Conservation (phyloP, 2,113 vertebrate species). For the Thermophis baileyi region DNA sequence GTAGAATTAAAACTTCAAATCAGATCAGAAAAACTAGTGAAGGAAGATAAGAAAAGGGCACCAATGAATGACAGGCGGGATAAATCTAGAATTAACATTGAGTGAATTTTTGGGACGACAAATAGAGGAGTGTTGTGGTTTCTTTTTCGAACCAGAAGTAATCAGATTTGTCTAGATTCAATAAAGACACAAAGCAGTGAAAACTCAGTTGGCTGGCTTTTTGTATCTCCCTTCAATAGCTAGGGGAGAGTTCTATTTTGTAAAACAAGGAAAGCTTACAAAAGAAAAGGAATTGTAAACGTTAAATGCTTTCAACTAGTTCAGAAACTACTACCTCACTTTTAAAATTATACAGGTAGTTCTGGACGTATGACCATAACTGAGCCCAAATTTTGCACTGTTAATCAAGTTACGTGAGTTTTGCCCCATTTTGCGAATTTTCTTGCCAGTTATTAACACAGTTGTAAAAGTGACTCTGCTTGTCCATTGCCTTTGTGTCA, state of each 20-base stretch:
- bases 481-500: background rate
- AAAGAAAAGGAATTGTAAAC: background rate
- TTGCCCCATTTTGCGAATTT: background rate
- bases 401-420: background rate
- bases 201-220: background rate
- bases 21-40: background rate
- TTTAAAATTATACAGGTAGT: background rate
- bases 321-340: background rate
- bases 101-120: no score
- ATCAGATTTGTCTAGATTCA: no score
- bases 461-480: background rate
- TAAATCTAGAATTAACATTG: no score
- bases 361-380: background rate
- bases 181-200: no score
- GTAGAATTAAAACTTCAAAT: background rate
- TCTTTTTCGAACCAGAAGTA: no score
- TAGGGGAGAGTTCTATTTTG: background rate
- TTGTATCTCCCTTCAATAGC: background rate
- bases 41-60: background rate
- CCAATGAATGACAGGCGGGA: background rate
- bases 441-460: background rate
- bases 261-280: background rate
- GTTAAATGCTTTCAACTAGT: background rate
- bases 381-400: background rate
- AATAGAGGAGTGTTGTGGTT: no score